Evolutionary conservation across 2,888 invertebrate genomes (phyloP), one percentile per base, ranked within the genome.

Genomic region (Coelopa pilipes): DNA sequence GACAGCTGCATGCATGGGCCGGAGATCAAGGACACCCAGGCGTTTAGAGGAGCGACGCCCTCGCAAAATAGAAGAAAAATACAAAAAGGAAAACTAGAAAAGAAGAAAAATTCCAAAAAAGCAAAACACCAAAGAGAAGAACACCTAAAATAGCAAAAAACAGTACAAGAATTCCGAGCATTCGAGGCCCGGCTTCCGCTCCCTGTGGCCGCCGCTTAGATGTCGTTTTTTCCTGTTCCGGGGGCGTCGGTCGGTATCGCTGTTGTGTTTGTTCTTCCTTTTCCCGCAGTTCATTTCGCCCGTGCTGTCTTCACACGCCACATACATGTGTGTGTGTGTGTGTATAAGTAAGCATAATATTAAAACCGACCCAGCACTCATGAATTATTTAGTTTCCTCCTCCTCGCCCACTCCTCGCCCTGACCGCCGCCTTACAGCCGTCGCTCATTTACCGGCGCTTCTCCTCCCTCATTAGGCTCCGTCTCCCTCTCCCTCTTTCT

Each of bases 11-110:
- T 34, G 34, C 57, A 59, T 59, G 9, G 55, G 57, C 21, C 13
- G 13, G 53, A 53, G 15, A 53, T 13, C 53, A 53, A 53, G 53
- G 53, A 53, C 53, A 53, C 53, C 53, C 53, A 53, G 53, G 13
- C 53, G 53, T 53, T 53, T n/a, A 53, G 10, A 53, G 3, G 53
- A 53, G 13, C n/a, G 53, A 53, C 53, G 53, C 53, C 53, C 53
- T 34, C 34, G 34, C 34, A 34, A 34, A 34, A 34, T 34, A 34
- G 4, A 2, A 34, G 7, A 34, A 34, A 34, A 2, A 34, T 7
- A 34, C 4, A 34, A 34, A 34, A 34, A 34, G 34, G 34, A n/a
- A n/a, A n/a, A 34, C 34, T 4, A 34, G 34, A 34, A 34, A 34
- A 34, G 7, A 7, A 4, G 7, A 34, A 34, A 34, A 34, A 34